Base-by-base conservation (phyloP, 2,113 vertebrate genomes). In the Clarias gariepinus region DNA sequence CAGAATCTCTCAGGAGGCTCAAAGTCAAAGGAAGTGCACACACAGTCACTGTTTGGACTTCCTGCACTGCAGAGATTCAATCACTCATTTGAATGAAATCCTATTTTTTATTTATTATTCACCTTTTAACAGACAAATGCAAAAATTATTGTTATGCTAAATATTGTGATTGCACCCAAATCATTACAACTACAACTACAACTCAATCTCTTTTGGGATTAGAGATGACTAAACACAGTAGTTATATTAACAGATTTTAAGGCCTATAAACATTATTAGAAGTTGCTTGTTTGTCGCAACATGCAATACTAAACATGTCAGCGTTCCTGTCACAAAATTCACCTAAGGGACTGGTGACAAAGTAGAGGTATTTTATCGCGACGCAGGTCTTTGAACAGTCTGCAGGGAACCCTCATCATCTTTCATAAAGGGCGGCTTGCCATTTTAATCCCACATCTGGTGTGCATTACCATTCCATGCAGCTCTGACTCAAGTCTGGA, bases 371-470 rank as follows among this genome's bases (percentile, higher is more conserved):
- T 94, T 93, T 94, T 91, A 93, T 92, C 93, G 91, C 89, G 83
- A 89, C 89, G 88, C 86, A 88, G 90, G 91, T 92, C 90, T 94
- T 95, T 94, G 91, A 94, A 90, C 90, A 92, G 93, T 87, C 93
- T 91, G 91, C 64, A 53, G 94, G 91, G 93, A 94, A 90, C 88
- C 90, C 92, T 91, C 92, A 92, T 94, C 94, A 94, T 93, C 91
- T 92, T 93, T 95, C 93, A 94, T 93, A 93, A 93, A 92, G 90
- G 85, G 84, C 92, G 93, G 91, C 90, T 92, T 91, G 92, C 92
- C 91, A 91, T 94, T 94, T 94, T 93, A 94, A 95, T 94, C 91
- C 93, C 92, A 95, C 94, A 95, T 95, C 94, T 96, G 95, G 92
- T 94, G 87, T 91, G 92, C 90, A 90, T 96, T 95, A 94, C 90